Evolutionary conservation across 2,888 invertebrate species (phyloP).

Genomic region (Koerneria pararmatus): DNA sequence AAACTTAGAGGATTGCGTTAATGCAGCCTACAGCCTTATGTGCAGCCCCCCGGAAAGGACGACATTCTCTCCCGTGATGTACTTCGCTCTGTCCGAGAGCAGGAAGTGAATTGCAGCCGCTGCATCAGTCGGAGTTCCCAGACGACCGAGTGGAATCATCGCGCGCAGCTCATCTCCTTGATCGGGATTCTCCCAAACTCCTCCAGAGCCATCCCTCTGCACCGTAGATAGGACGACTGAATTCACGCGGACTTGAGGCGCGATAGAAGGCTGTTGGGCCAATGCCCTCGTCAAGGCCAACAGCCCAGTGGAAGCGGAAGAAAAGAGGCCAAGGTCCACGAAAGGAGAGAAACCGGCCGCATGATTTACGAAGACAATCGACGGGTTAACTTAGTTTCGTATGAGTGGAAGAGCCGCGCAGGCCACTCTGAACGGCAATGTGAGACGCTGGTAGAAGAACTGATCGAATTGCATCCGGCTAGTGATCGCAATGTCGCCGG

Average conservation of each 20-base stretch:
- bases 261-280: neutral
- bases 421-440: conserved; percentile 14
- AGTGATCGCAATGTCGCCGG: conserved; percentile 2
- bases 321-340: conserved; percentile 48
- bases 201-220: conserved; percentile 18
- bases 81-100: neutral
- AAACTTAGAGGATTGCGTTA: too few relatives aligned
- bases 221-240: conserved; percentile 15
- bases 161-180: neutral
- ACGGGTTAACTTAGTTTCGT: too few relatives aligned
- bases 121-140: conserved; percentile 7
- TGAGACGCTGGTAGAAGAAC: conserved; percentile 16
- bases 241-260: too few relatives aligned
- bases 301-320: conserved; percentile 41
- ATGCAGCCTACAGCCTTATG: conserved; percentile 16
- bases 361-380: conserved; percentile 32
- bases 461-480: conserved; percentile 11
- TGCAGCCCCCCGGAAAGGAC: conserved; percentile 10
- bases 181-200: conserved; percentile 15
- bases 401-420: conserved; percentile 2
- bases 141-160: conserved; percentile 13
- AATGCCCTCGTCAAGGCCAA: conserved; percentile 29
- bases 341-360: conserved; percentile 43
- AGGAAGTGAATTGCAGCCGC: conserved; percentile 6
- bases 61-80: conserved; percentile 13